Base-by-base conservation (phyloP, 2,888 invertebrate species). In the Pseudoips prasinana region DNA sequence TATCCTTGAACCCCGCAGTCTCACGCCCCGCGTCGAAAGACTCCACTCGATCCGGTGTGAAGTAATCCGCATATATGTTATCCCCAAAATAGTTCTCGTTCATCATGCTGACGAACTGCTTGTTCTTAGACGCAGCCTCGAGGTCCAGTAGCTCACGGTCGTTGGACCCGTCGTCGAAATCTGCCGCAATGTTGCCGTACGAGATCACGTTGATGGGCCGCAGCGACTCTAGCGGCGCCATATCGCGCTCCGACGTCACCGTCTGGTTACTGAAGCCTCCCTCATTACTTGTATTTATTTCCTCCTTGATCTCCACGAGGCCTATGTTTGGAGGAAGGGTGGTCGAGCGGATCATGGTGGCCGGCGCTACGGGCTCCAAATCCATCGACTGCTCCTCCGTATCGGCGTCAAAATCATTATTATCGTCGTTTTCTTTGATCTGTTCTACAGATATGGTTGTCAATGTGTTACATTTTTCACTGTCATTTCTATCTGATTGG, bases 71-170 rank as follows among this genome's bases (percentile, higher is more conserved):
- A 45, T 89, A 89, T 25, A 86, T 82, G 43, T 87, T 87, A 47
- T 89, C 87, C 0, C 88, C 86, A 32, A 88, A 86, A 43, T 89
- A 89, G 42, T 87, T 86, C 22, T 88, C 88, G 45, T 77, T 86
- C 70, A 88, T 88, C 81, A 89, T 84, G 35, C 58, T 85, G 3
- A 83, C 88, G 49, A 87, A 85, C 43, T 87, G 86, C 37, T 87
- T 88, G 44, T 73, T 86, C 48, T 87, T 87, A 0, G 81, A 75
- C 8, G 81, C 62, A 1, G 78, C 73, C 51, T 86, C 87, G 1
- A 86, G 60, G 37, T 85, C 84, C 8, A 87, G 55, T 1, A 87
- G 60, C 40, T 88, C 86, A 20, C 73, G 69, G 25, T 85, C 79
- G 40, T 73, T 81, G 1, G 86, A 79, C 17, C 85, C 85, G 8